Percentiles rank a stretch among this genome's conserved stretches.
phyloP scores from a whole-genome alignment of 2,797 vertebrate species.

The Trachurus trachurus region DNA sequence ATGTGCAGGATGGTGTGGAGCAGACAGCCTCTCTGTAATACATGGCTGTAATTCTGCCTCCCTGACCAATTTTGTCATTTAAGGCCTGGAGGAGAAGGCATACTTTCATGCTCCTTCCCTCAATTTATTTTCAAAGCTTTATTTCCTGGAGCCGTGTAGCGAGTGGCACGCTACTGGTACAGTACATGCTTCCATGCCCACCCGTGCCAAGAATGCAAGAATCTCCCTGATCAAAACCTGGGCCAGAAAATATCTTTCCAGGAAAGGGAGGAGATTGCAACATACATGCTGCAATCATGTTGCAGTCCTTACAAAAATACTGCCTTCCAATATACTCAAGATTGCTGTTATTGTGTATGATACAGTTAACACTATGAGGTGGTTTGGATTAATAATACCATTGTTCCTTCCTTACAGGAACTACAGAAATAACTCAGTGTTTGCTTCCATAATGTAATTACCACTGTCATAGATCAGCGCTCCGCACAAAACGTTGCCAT shows the following conservation, averaged over 20 bases:
- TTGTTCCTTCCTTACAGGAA: slow-evolving; percentile 1
- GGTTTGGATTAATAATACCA: not conserved
- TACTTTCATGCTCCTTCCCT: slow-evolving; percentile 68
- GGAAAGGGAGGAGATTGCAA: slow-evolving; percentile 27
- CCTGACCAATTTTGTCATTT: slow-evolving; percentile 69
- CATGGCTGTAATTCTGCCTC: slow-evolving; percentile 62
- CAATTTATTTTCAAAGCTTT: slow-evolving; percentile 72
- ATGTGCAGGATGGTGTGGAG: slow-evolving; percentile 46
- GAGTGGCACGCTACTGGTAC: slow-evolving; percentile 59
- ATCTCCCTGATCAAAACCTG: slow-evolving; percentile 50
- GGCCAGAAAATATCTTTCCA: slow-evolving; percentile 54
- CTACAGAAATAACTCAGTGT: slow-evolving; percentile 31
- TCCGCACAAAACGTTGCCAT: slow-evolving; percentile 15
- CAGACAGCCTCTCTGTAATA: slow-evolving; percentile 54
- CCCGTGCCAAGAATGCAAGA: slow-evolving; percentile 70
- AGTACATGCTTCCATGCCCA: slow-evolving; percentile 49
- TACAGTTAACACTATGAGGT: not conserved
- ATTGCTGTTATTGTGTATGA: not conserved
- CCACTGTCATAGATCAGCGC: slow-evolving; percentile 8
- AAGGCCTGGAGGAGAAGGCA: slow-evolving; percentile 60
- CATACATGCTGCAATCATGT: slow-evolving; percentile 16
- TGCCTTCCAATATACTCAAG: not conserved
- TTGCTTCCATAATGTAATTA: slow-evolving; percentile 22
- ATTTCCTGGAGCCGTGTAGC: slow-evolving; percentile 69
- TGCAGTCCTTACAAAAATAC: slow-evolving; percentile 21